phyloP scores from a whole-genome alignment of 2,888 invertebrate genomes.

The Xanthia togata region DNA sequence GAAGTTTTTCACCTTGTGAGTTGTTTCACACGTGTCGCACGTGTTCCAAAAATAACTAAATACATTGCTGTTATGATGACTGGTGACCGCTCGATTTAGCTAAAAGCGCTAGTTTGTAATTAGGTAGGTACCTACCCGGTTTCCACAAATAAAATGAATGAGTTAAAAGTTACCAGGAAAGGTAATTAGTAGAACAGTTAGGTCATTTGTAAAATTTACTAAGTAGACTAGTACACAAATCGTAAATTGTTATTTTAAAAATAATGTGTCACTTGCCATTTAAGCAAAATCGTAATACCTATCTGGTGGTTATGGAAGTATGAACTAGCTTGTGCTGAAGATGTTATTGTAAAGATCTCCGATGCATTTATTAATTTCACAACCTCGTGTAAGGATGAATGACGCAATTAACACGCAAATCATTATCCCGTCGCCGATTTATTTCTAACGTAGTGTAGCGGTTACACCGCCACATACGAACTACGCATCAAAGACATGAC shows the following conservation, averaged over 20 bases:
- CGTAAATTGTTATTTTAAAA: neutral
- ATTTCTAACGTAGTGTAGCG: conserved; percentile 16
- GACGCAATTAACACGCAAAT: conserved; percentile 10
- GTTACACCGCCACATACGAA: too few relatives aligned
- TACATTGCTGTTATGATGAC: conserved; percentile 45
- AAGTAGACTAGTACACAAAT: neutral
- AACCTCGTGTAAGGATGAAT: conserved; percentile 32
- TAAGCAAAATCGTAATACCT: neutral
- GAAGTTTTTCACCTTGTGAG: conserved; percentile 66
- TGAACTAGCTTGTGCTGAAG: neutral
- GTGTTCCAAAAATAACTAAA: conserved; percentile 51
- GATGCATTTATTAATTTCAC: conserved; percentile 15
- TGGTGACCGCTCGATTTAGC: conserved; percentile 28
- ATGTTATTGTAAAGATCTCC: conserved; percentile 9
- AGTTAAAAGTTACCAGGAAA: neutral
- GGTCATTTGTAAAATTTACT: neutral
- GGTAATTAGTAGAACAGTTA: neutral
- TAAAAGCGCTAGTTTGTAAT: conserved; percentile 16
- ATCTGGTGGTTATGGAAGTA: neutral
- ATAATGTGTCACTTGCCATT: neutral
- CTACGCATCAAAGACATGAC: too few relatives aligned
- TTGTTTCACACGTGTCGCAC: conserved; percentile 51
- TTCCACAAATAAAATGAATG: neutral
- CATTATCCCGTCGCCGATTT: conserved; percentile 9
- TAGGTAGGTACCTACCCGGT: conserved; percentile 4